These are phyloP conservation scores for Alcedo quadribrachys DNA, from an alignment of 2,797 vertebrate genomes.

Conservation along the genomic window DNA sequence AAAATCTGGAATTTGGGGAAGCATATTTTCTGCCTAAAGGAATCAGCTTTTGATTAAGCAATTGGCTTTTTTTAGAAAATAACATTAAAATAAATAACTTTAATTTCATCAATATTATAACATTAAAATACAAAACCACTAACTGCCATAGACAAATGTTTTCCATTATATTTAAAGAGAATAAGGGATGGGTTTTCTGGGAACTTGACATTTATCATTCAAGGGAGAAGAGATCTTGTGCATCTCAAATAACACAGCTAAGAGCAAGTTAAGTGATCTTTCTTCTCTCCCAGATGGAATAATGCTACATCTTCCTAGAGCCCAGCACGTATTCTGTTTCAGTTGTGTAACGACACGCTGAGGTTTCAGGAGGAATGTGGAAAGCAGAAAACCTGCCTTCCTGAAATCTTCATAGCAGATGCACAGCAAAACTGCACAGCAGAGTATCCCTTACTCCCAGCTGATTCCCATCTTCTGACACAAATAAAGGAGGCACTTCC, in stretches of 20 bases:
- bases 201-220: slow-evolving; percentile 56
- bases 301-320: slow-evolving; percentile 8
- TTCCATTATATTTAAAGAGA: slow-evolving; percentile 47
- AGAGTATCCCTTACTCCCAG: background rate
- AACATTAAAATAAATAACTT: slow-evolving; percentile 16
- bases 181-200: background rate
- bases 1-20: background rate
- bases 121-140: slow-evolving; percentile 7
- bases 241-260: slow-evolving; percentile 35
- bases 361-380: slow-evolving; percentile 5
- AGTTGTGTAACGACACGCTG: background rate
- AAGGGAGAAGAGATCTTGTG: slow-evolving; percentile 31
- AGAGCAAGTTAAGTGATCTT: slow-evolving; percentile 30
- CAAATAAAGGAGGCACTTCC: background rate
- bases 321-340: slow-evolving; percentile 4
- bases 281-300: slow-evolving; percentile 20
- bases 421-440: background rate
- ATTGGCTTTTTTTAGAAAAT: slow-evolving; percentile 15
- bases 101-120: slow-evolving; percentile 37
- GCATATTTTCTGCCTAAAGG: background rate
- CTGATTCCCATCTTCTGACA: background rate
- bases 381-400: slow-evolving; percentile 5
- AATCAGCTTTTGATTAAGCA: slow-evolving; percentile 27
- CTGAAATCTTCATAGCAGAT: slow-evolving; percentile 6
- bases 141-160: slow-evolving; percentile 28